Conservation (phyloP, 2,888 invertebrate genomes). For the Tenodera sinensis region DNA sequence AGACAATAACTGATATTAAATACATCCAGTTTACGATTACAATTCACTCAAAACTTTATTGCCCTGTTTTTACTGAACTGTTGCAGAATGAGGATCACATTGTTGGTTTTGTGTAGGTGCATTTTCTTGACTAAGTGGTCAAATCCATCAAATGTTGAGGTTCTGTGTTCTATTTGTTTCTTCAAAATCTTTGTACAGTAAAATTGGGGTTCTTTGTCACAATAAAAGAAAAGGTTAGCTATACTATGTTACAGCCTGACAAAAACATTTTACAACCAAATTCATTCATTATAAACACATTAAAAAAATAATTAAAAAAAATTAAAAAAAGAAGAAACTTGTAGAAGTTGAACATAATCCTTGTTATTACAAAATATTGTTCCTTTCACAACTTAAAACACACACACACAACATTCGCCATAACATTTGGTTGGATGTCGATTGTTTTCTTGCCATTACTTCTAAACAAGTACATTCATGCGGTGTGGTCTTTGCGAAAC, state of each 20-base stretch:
- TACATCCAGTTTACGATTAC: not conserved
- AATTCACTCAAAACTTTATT: slow-evolving; percentile 19
- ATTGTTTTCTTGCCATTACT: slow-evolving; percentile 10
- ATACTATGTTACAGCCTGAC: slow-evolving; percentile 31
- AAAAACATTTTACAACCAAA: slow-evolving; percentile 28
- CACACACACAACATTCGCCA: slow-evolving; percentile 31
- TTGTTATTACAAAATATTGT: slow-evolving; percentile 31
- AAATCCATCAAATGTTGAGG: slow-evolving; percentile 26
- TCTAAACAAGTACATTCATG: slow-evolving; percentile 11
- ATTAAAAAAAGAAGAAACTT: slow-evolving; percentile 5
- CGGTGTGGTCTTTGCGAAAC: slow-evolving; percentile 18
- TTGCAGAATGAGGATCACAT: slow-evolving; percentile 22
- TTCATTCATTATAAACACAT: slow-evolving; percentile 16
- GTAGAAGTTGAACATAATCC: slow-evolving; percentile 27
- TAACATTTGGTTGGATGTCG: slow-evolving; percentile 14
- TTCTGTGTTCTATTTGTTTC: slow-evolving; percentile 25
- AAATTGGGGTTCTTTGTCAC: slow-evolving; percentile 30
- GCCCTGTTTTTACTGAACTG: slow-evolving; percentile 14
- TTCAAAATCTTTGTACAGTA: slow-evolving; percentile 32
- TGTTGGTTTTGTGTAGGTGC: slow-evolving; percentile 18
- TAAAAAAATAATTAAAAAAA: slow-evolving; percentile 24
- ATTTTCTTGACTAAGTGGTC: slow-evolving; percentile 25
- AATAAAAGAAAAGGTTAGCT: slow-evolving; percentile 30
- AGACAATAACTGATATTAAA: slow-evolving; percentile 12
- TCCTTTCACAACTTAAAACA: slow-evolving; percentile 30